Conservation (phyloP, 2,888 invertebrate species). For the Rotaria sp. region DNA sequence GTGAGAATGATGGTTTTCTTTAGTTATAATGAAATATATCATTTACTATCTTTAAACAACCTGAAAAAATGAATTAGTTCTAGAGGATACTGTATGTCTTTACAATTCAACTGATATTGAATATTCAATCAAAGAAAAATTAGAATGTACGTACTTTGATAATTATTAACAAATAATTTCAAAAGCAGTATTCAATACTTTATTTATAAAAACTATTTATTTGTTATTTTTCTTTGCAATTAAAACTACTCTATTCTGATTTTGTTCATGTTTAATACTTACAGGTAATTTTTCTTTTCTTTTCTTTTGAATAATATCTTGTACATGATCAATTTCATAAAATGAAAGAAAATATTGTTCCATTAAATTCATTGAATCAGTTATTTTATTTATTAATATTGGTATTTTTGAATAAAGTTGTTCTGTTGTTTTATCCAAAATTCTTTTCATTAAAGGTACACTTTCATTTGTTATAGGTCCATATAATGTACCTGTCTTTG, state of each 20-base stretch:
- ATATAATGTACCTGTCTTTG: neutral
- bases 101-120: too few relatives aligned
- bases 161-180: too few relatives aligned
- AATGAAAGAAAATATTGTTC: conserved; percentile 25
- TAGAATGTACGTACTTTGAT: too few relatives aligned
- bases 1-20: too few relatives aligned
- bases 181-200: neutral
- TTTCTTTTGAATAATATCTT: neutral
- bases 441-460: neutral
- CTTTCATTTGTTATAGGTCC: neutral
- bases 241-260: too few relatives aligned
- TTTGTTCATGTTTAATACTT: neutral
- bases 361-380: neutral
- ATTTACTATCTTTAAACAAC: too few relatives aligned
- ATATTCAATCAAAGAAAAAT: too few relatives aligned
- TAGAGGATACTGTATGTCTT: too few relatives aligned
- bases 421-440: neutral
- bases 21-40: too few relatives aligned
- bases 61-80: too few relatives aligned
- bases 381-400: neutral
- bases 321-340: neutral
- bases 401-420: neutral
- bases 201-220: too few relatives aligned
- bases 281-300: conserved; percentile 7
- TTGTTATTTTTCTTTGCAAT: too few relatives aligned